phyloP scores from a whole-genome alignment of 2,888 invertebrate species.

The Oeneis ivallda region DNA sequence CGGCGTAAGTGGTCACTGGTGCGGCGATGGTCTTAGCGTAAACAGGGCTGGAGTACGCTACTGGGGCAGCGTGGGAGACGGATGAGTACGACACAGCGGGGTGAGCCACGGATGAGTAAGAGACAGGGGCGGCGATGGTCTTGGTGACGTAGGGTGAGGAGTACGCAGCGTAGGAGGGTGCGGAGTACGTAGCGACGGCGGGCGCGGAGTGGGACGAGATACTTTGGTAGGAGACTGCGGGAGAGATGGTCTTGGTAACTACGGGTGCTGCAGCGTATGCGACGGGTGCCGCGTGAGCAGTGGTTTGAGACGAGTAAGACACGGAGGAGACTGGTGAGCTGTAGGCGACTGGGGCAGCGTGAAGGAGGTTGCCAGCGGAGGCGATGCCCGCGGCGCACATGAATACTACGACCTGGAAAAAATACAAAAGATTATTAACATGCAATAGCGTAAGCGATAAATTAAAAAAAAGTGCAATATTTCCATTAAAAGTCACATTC shows the following conservation, averaged over 20 bases:
- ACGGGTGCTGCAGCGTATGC: constrained; percentile 49
- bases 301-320: constrained; percentile 45
- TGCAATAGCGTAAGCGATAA: background rate
- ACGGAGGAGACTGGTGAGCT: constrained; percentile 78
- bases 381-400: constrained; percentile 82
- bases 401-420: constrained; percentile 75
- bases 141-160: constrained; percentile 9
- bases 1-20: constrained; percentile 43
- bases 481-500: too few species aligned
- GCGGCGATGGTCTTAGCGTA: constrained; percentile 38
- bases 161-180: constrained; percentile 25
- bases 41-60: constrained; percentile 43
- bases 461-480: too few species aligned
- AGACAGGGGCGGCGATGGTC: constrained; percentile 52
- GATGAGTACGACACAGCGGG: constrained; percentile 67
- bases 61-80: constrained; percentile 51
- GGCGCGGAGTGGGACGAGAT: constrained; percentile 64
- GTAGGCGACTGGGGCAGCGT: constrained; percentile 70
- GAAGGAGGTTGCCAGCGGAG: constrained; percentile 81
- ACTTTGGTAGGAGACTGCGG: constrained; percentile 52
- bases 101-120: constrained; percentile 24
- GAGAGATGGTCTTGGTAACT: constrained; percentile 51
- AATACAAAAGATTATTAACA: constrained; percentile 5
- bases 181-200: constrained; percentile 42
- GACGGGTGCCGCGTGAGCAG: constrained; percentile 41